Base-by-base conservation (phyloP, 2,888 invertebrate species). In the Oscheius sp. region DNA sequence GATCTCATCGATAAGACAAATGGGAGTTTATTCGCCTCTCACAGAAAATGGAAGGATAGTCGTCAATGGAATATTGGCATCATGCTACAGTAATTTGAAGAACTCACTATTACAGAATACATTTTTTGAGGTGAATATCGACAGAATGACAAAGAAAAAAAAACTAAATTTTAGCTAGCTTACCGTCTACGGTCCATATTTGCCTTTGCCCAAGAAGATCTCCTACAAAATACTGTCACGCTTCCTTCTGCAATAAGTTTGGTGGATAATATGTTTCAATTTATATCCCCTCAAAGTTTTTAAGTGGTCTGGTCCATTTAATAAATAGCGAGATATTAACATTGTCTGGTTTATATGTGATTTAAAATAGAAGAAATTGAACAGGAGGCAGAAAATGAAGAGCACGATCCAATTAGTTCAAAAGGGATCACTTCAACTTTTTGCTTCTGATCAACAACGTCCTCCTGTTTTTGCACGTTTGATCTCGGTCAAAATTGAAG, bases 31-130 rank as follows among this genome's bases (percentile, higher is more conserved):
- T 13, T n/a, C 61, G 2, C 61, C 61, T 7, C 23, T 61, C 41
- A 61, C 61, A 13, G 18, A n/a, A 7, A 43, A 41, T 43, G 61
- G 61, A 1, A 41, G 21, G 43, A 61, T 61, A 7, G 7, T 61
- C 5, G 61, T 61, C 2, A 61, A 61, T 43, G 43, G 43, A 12
- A 41, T 61, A 16, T 61, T 61, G 43, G 18, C 61, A 18, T 61
- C 61, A 6, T 61, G 61, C 43, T 43, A 61, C 43, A 45, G 43
- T 21, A 43, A 61, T 21, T 18, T 41, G 18, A 61, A 45, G 61
- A 43, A 43, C 43, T 43, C 61, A 41, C 41, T 18, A 18, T n/a
- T 61, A 18, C 43, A 43, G 6, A 43, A 41, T 18, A 61, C 61
- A 2, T 61, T 43, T 21, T 61, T 61, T 18, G 61, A 61, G 41